Base-by-base conservation (phyloP, 2,888 invertebrate genomes). In the Patella ulyssiponensis region DNA sequence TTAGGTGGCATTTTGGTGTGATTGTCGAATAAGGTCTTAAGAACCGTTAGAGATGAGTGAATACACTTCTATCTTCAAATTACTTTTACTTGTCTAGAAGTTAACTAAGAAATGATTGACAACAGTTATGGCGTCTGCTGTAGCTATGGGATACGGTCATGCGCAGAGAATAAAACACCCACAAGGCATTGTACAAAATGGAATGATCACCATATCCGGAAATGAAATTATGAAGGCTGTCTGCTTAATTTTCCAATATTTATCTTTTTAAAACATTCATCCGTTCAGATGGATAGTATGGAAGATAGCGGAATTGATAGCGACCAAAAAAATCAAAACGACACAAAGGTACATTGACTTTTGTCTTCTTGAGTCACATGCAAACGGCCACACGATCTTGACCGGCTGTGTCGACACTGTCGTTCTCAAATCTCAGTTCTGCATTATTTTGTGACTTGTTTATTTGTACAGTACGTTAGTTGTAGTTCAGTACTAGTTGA, bases 251-350 rank as follows among this genome's bases (percentile, higher is more conserved):
- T 64, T 64, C 64, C 23, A 20, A 20, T 64, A 64, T 64, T 64
- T 64, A 64, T 12, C 3, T 44, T 44, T 44, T 9, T 44, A 44
- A 44, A 44, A 44, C 44, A 44, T 69, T 51, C 64, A 64, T 70
- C 74, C 64, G 58, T 51, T 76, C 77, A 71, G 71, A 87, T 88
- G 86, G 87, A 88, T 76, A 87, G 79, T 70, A 88, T 87, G 86
- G 89, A 90, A 80, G 90, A 90, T 80, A 90, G 90, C 80, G 90
- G 90, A 7, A 85, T 90, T 82, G 90, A 90, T 76, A 90, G 90
- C 78, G 90, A 90, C 79, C 88, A 87, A 27, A 89, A 87, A 80
- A 84, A 87, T 12, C 82, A 81, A 20, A 79, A 76, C 75, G 76
- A 75, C 69, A 70, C 53, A 56, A 75, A 75, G 69, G 52, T 58